Base-by-base conservation (phyloP, 1,140 invertebrate species). In the Oppia nitens region DNA sequence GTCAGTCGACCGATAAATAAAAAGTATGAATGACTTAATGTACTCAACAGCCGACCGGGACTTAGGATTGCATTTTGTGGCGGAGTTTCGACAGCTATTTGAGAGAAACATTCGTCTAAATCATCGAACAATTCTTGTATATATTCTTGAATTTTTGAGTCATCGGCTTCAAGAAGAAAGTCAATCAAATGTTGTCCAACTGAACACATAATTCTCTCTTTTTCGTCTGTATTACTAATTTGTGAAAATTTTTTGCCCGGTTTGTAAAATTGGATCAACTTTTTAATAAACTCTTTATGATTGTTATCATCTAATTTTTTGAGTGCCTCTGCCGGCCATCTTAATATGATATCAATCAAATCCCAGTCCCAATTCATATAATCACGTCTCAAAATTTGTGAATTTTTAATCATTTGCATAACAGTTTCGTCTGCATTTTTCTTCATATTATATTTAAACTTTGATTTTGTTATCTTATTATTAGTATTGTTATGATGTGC, bases 1-100 rank as follows among this genome's bases (percentile, higher is more conserved):
- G 83, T 87, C 56, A 95, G 74, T 62, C 85, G 82, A 1, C 91
- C 92, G 53, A 96, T 79, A 66, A 93, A 87, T 1, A 96, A 73
- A 69, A 96, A 97, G 73, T 96, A 96, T 70, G 85, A 83, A 70
- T 93, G 88, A 69, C 85, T 87, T 68, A 89, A 83, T 3, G 87
- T 91, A 62, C 82, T 87, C 53, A 80, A 78, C 74, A 96, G 81
- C 68, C 87, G 83, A 60, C 83, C 80, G 0, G 89, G 88, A 70
- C 86, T 91, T 61, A 96, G 85, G 0, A 92, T 72, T 63, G 85
- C 87, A 68, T 93, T 86, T 66, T 89, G 84, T 0, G 85, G 83
- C 59, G 83, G 82, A 65, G 79, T 78, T 17, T 83, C 77, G 11
- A 76, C 79, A 26, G 78, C 77, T 28, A 93, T 83, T 21, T 74